phyloP scores from a whole-genome alignment of 1,140 invertebrate genomes.

The Pteromalus puparum region DNA sequence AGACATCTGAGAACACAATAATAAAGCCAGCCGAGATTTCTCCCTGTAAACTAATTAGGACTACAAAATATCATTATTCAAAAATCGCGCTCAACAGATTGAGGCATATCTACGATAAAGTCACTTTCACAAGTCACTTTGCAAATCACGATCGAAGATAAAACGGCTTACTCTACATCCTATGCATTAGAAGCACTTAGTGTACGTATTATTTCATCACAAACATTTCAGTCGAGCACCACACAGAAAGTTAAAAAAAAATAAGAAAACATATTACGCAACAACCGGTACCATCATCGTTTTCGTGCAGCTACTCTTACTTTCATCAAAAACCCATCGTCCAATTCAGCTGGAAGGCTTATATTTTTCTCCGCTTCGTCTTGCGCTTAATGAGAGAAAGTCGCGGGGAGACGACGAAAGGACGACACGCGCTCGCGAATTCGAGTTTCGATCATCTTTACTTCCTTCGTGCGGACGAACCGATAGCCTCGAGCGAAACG shows the following conservation, averaged over 20 bases:
- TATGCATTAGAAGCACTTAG: too few relatives aligned
- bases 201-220: too few relatives aligned
- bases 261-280: background rate
- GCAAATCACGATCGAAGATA: background rate
- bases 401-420: background rate
- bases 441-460: background rate
- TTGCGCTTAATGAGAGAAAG: background rate
- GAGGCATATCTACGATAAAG: background rate
- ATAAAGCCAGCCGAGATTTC: too few relatives aligned
- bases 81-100: background rate
- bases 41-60: background rate
- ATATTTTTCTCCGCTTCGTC: background rate
- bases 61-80: background rate
- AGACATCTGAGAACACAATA: too few relatives aligned
- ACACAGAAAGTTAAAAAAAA: too few relatives aligned
- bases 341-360: too few relatives aligned
- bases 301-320: background rate
- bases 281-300: background rate
- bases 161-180: background rate
- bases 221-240: too few relatives aligned
- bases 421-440: background rate
- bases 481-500: background rate
- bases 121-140: background rate
- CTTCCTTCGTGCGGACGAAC: background rate
- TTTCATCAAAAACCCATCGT: background rate